phyloP scores from a whole-genome alignment of 1,140 invertebrate genomes.

The Papilio machaon region DNA sequence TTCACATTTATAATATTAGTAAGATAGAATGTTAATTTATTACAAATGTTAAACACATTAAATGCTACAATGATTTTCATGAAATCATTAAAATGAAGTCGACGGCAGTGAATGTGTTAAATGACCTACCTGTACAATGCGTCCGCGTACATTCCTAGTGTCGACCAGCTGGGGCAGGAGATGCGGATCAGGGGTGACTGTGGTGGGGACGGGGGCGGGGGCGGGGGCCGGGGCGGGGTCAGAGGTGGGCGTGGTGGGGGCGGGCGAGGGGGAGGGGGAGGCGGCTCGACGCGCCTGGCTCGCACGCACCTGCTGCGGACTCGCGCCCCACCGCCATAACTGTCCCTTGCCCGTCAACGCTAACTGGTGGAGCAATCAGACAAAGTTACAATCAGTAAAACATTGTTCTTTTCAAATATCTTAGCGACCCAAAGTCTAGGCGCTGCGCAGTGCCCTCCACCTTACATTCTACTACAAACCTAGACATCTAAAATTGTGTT shows the following conservation, averaged over 20 bases:
- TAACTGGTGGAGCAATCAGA: constrained; percentile 46
- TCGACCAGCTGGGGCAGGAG: constrained; percentile 55
- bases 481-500: no score
- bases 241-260: constrained; percentile 45
- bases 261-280: constrained; percentile 25
- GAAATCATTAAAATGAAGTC: no score
- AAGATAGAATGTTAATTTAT: no score
- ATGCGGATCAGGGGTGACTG: constrained; percentile 49
- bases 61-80: no score
- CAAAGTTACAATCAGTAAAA: no score
- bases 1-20: no score
- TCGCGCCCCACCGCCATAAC: constrained; percentile 67
- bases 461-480: constrained; percentile 36
- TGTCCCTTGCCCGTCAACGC: constrained; percentile 57
- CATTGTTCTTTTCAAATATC: no score
- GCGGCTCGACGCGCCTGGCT: constrained; percentile 51
- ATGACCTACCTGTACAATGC: constrained; percentile 51
- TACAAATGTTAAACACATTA: no score
- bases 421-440: constrained; percentile 14
- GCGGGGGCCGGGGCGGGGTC: constrained; percentile 28
- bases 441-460: constrained; percentile 51
- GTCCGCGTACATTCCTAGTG: constrained; percentile 50
- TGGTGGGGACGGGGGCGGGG: constrained; percentile 32
- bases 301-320: constrained; percentile 69
- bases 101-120: no score